A percentile compares a stretch with the other conserved stretches of the same genome.
Evolutionary conservation across 1,140 invertebrate species (phyloP).

Genomic region (Drosophila nigrodunni): DNA sequence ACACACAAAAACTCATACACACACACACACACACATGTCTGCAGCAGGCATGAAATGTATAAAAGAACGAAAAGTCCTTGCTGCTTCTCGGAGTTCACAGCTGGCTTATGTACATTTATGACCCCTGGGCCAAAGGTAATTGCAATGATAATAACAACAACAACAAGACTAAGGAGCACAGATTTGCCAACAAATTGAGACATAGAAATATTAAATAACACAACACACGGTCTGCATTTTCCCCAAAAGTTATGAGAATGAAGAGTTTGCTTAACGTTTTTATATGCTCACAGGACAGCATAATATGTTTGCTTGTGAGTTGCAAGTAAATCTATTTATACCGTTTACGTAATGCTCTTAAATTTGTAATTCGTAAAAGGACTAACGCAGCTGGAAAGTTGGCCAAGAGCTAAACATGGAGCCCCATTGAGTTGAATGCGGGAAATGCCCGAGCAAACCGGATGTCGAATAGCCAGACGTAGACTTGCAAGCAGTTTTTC

Average conservation of each 20-base stretch:
- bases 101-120: slow-evolving; percentile 2
- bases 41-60: slow-evolving; percentile 30
- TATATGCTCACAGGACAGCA: neutral
- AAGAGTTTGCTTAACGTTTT: slow-evolving; percentile 21
- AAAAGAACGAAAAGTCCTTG: neutral
- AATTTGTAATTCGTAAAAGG: slow-evolving; percentile 57
- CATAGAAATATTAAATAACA: slow-evolving; percentile 53
- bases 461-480: slow-evolving; percentile 51
- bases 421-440: neutral
- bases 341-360: slow-evolving; percentile 31
- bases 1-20: slow-evolving; percentile 11
- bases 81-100: neutral
- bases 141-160: slow-evolving; percentile 37
- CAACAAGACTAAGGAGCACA: slow-evolving; percentile 16
- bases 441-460: slow-evolving; percentile 46
- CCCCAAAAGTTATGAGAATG: slow-evolving; percentile 11
- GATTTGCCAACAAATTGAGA: slow-evolving; percentile 54
- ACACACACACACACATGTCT: neutral
- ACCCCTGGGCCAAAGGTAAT: slow-evolving; percentile 50
- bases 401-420: slow-evolving; percentile 30
- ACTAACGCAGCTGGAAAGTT: slow-evolving; percentile 30
- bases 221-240: slow-evolving; percentile 26
- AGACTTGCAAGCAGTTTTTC: neutral
- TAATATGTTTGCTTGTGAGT: neutral
- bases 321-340: slow-evolving; percentile 53